phyloP scores from a whole-genome alignment of 2,888 invertebrate species.

The Zootermopsis nevadensis region DNA sequence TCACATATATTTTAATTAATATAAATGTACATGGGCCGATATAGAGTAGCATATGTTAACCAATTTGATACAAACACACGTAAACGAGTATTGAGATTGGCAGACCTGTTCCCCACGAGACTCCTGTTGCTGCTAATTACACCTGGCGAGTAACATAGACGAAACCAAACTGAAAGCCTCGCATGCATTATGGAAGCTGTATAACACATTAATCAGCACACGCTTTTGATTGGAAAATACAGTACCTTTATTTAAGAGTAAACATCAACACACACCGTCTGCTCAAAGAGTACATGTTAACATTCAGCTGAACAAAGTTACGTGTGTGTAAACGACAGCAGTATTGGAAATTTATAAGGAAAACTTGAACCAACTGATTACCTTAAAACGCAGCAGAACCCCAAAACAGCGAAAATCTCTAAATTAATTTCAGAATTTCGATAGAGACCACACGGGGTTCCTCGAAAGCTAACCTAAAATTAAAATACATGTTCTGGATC shows the following conservation, averaged over 20 bases:
- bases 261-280: background rate
- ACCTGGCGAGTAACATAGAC: background rate
- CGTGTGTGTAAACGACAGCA: background rate
- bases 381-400: too few species aligned
- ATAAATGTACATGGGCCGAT: background rate
- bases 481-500: too few species aligned
- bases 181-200: slow-evolving; percentile 9
- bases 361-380: background rate
- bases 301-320: background rate
- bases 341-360: background rate
- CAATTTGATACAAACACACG: slow-evolving; percentile 6
- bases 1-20: slow-evolving; percentile 9
- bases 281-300: background rate
- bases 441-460: too few species aligned
- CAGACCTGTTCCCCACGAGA: background rate
- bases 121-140: background rate
- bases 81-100: slow-evolving; percentile 27
- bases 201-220: slow-evolving; percentile 9
- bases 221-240: background rate
- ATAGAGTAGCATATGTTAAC: slow-evolving; percentile 7
- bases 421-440: too few species aligned
- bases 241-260: background rate
- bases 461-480: too few species aligned
- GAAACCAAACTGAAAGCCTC: background rate
- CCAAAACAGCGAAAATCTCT: too few species aligned